Evolutionary conservation across 2,113 vertebrate genomes (phyloP).

Genomic region (Elanoides forficatus): DNA sequence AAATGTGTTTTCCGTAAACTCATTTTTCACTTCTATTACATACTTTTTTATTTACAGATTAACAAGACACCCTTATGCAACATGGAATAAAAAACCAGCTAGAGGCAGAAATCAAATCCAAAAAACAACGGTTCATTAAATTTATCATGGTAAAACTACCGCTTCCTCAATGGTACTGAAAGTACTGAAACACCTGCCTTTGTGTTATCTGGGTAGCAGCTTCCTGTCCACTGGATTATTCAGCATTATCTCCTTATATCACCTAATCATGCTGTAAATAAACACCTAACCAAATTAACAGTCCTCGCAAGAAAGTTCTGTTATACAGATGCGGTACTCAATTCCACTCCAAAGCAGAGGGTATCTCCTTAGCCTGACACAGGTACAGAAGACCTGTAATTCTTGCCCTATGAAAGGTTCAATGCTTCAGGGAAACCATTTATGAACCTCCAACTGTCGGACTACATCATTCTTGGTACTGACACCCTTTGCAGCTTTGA

Average conservation of each 20-base stretch:
- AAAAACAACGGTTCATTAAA: neutral
- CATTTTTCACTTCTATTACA: slow-evolving; percentile 26
- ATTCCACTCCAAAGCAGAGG: neutral
- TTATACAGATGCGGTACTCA: neutral
- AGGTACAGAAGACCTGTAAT: neutral
- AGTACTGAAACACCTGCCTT: neutral
- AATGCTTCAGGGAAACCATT: neutral
- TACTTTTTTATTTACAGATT: slow-evolving; percentile 24
- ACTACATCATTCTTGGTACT: neutral
- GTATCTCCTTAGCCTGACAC: neutral
- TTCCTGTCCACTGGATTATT: neutral
- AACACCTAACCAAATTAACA: neutral
- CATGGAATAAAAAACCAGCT: neutral
- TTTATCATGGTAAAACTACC: neutral
- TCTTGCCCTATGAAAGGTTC: neutral
- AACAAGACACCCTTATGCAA: neutral
- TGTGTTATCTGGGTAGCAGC: neutral
- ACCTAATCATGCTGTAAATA: neutral
- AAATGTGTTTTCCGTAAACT: slow-evolving; percentile 27
- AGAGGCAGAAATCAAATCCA: neutral
- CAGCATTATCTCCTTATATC: neutral
- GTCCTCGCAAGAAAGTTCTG: neutral
- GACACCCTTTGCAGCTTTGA: neutral
- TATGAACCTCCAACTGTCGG: neutral
- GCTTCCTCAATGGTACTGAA: neutral